Conservation (phyloP, 2,113 vertebrate species). For the Crotalus horridus region DNA sequence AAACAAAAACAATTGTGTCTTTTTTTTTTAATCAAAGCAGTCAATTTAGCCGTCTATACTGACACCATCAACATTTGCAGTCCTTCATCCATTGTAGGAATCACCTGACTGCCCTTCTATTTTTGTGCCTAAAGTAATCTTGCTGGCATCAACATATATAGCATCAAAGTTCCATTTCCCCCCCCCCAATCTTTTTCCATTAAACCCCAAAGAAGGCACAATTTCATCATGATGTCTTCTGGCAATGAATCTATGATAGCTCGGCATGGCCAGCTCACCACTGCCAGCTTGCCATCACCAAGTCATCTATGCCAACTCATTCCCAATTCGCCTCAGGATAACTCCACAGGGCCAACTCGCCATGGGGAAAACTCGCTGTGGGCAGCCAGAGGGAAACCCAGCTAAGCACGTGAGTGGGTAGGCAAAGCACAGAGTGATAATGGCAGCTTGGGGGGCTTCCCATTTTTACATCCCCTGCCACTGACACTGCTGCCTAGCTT, state of each 20-base stretch:
- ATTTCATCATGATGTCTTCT: not conserved
- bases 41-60: not conserved
- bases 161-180: too few relatives aligned
- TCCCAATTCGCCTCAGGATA: not conserved
- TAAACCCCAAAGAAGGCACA: too few relatives aligned
- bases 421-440: not conserved
- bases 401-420: not conserved
- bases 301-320: not conserved
- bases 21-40: not conserved
- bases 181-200: too few relatives aligned
- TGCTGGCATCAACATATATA: too few relatives aligned
- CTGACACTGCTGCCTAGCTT: too few relatives aligned
- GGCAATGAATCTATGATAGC: not conserved
- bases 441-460: not conserved
- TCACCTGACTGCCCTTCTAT: too few relatives aligned
- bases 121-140: too few relatives aligned
- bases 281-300: not conserved
- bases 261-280: not conserved
- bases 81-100: too few relatives aligned
- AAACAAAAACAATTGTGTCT: not conserved
- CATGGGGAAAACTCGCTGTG: not conserved
- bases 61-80: too few relatives aligned
- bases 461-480: not conserved
- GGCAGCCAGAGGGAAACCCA: not conserved
- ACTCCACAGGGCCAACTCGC: not conserved